Percentiles rank a stretch among this genome's conserved stretches.
These are phyloP conservation scores for Ornithoptera alexandrae DNA, from an alignment of 2,888 invertebrate genomes.

Conservation along the genomic window DNA sequence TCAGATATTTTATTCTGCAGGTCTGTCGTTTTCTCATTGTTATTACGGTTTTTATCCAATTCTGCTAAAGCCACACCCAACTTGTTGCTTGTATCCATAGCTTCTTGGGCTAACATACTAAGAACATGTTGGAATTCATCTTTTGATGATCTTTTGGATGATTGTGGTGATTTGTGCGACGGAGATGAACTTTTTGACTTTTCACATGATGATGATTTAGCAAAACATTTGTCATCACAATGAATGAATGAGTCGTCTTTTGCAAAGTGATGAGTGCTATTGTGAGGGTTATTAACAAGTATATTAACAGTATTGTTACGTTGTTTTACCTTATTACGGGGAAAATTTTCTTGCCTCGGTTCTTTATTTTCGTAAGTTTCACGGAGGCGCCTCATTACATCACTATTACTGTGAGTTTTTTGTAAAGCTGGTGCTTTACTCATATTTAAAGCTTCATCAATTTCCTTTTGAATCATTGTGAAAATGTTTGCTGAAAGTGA, in stretches of 20 bases:
- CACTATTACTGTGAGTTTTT: conserved; percentile 82
- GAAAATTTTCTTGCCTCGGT: conserved; percentile 65
- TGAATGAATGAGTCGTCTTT: conserved; percentile 78
- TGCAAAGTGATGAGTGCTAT: conserved; percentile 71
- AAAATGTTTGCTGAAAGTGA: conserved; percentile 92
- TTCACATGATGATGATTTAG: conserved; percentile 76
- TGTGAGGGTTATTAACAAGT: conserved; percentile 72
- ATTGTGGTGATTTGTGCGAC: conserved; percentile 78
- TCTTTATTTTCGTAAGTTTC: conserved; percentile 72
- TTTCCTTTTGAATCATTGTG: conserved; percentile 85
- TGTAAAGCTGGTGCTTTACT: conserved; percentile 75
- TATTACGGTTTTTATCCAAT: conserved; percentile 73
- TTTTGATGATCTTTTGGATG: conserved; percentile 70
- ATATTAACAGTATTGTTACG: conserved; percentile 75
- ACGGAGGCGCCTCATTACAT: conserved; percentile 75
- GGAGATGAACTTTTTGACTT: conserved; percentile 78
- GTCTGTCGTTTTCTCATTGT: conserved; percentile 63
- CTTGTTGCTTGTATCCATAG: conserved; percentile 86
- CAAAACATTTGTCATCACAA: conserved; percentile 70
- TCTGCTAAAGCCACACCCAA: conserved; percentile 84
- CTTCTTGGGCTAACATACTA: conserved; percentile 86
- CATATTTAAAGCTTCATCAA: conserved; percentile 79
- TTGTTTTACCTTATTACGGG: conserved; percentile 77
- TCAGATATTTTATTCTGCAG: conserved; percentile 74
- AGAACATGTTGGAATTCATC: conserved; percentile 85